phyloP scores from a whole-genome alignment of 2,888 invertebrate species.

The Seladonia tumulorum region DNA sequence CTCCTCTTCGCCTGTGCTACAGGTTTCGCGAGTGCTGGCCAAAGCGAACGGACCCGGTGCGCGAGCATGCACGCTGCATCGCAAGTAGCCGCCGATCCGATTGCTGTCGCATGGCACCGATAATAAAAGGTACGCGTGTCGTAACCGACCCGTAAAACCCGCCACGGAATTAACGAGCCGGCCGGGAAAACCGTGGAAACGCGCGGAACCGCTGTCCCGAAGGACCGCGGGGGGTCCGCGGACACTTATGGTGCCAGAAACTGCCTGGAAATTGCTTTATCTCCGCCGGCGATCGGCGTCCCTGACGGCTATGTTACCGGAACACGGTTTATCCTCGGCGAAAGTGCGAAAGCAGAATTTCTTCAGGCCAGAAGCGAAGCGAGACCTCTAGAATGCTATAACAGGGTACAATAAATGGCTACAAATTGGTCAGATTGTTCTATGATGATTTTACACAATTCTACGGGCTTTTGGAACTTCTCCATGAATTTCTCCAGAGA shows the following conservation, averaged over 20 bases:
- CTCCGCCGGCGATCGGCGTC: not conserved
- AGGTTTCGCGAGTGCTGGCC: conserved; percentile 8
- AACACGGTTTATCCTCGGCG: not conserved
- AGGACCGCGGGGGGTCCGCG: not conserved
- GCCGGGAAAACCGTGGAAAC: not conserved
- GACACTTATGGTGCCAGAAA: conserved; percentile 4
- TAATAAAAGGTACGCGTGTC: conserved; percentile 62
- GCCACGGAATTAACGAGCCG: conserved; percentile 17
- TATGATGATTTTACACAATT: not conserved
- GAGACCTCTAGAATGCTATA: not conserved
- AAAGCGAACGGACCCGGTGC: conserved; percentile 44
- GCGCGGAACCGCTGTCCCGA: not conserved
- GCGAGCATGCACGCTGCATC: conserved; percentile 61
- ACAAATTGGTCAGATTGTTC: not conserved
- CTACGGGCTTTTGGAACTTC: not conserved
- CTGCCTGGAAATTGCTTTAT: conserved; percentile 1
- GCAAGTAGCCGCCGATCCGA: conserved; percentile 65
- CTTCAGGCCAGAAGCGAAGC: not conserved
- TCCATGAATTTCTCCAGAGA: no score
- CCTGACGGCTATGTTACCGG: not conserved
- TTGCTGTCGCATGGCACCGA: conserved; percentile 65
- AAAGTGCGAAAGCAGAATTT: not conserved
- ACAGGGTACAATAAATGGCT: not conserved
- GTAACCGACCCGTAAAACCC: conserved; percentile 43
- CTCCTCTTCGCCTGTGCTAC: conserved; percentile 11